phyloP scores from a whole-genome alignment of 2,797 vertebrate species.

The Sylvia borin region DNA sequence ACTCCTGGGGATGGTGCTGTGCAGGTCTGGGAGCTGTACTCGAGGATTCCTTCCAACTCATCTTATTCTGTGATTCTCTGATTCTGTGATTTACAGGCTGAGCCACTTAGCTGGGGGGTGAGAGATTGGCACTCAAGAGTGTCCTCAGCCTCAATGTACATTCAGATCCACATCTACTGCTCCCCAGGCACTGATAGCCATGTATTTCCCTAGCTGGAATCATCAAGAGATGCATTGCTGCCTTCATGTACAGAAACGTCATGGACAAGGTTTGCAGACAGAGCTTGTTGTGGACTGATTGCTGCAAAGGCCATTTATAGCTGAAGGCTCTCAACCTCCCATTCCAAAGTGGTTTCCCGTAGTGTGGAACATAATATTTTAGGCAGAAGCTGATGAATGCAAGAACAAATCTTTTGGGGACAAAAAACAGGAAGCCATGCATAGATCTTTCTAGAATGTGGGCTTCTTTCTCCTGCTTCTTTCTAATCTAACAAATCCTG shows the following conservation, averaged over 20 bases:
- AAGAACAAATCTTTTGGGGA: fast-evolving
- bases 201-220: not conserved
- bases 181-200: fast-evolving
- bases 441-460: not conserved
- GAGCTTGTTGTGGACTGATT: fast-evolving
- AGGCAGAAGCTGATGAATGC: not conserved
- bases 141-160: not conserved
- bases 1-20: not conserved
- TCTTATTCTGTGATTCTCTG: not conserved
- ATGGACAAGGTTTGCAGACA: not conserved
- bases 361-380: not conserved
- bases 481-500: not conserved
- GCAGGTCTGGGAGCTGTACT: not conserved
- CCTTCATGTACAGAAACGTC: not conserved
- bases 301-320: not conserved
- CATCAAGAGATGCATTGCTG: not conserved
- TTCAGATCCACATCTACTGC: not conserved
- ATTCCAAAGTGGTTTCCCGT: not conserved
- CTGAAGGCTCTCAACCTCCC: not conserved
- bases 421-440: not conserved
- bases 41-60: not conserved
- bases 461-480: not conserved
- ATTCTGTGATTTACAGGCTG: not conserved
- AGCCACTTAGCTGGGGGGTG: not conserved
- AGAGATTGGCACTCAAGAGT: fast-evolving